A percentile compares a stretch with the other conserved stretches of the same genome.
Conservation (phyloP, 1,140 invertebrate species). For the Aphelinus atriplicis region DNA sequence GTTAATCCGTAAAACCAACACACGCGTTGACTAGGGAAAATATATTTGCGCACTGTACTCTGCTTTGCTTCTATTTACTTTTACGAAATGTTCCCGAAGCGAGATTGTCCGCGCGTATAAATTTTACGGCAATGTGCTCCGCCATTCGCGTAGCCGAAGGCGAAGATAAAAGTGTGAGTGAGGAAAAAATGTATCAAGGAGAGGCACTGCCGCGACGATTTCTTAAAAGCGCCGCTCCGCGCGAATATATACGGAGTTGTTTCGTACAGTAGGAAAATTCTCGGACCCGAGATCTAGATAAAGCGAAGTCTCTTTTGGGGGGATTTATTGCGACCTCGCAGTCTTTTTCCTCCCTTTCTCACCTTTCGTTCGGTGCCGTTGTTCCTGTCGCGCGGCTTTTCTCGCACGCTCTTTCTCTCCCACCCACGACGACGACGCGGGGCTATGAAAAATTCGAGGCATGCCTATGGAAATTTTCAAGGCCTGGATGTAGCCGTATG, state of each 20-base stretch:
- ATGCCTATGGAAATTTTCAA: constrained; percentile 7
- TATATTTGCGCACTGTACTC: background rate
- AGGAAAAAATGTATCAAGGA: constrained; percentile 3
- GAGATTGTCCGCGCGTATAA: background rate
- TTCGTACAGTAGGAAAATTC: constrained; percentile 24
- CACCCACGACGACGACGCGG: background rate
- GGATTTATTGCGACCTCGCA: constrained; percentile 29
- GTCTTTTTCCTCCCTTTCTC: too few species aligned
- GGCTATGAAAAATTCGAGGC: constrained; percentile 2
- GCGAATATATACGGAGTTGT: background rate
- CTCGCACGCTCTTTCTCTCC: background rate
- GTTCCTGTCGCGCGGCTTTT: too few species aligned
- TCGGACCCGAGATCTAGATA: constrained; percentile 26
- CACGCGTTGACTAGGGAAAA: background rate
- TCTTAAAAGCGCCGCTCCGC: constrained; percentile 11
- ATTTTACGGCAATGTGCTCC: constrained; percentile 4
- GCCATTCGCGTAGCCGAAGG: background rate
- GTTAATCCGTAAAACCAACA: constrained; percentile 4
- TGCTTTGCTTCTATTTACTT: constrained; percentile 23
- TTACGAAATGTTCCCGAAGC: background rate
- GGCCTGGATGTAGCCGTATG: background rate
- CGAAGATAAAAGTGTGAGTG: background rate
- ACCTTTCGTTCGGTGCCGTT: too few species aligned
- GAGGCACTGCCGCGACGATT: constrained; percentile 10
- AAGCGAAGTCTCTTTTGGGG: constrained; percentile 15